These are phyloP conservation scores for Gyrodactylus salaris DNA, from an alignment of 1,140 invertebrate species.

Conservation along the genomic window DNA sequence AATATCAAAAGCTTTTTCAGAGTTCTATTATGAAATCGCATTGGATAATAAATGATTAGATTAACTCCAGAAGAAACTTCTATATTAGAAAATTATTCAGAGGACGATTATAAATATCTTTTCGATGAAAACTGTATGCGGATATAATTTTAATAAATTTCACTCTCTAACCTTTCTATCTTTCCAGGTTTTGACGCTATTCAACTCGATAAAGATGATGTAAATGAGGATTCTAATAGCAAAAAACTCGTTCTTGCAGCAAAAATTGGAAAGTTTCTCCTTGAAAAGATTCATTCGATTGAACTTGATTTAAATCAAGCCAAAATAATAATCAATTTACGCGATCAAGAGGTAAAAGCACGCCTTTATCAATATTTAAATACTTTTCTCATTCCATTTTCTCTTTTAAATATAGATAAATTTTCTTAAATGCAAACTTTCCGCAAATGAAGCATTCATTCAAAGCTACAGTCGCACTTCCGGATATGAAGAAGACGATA, in stretches of 20 bases:
- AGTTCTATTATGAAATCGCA: not conserved
- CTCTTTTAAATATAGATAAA: not conserved
- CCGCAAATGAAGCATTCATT: not conserved
- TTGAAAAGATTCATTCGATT: not conserved
- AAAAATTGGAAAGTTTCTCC: not conserved
- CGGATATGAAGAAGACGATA: not conserved
- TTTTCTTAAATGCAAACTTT: not conserved
- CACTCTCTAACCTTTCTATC: too few species aligned
- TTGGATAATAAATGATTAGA: not conserved
- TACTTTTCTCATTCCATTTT: not conserved
- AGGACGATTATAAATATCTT: not conserved
- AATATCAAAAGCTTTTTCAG: too few species aligned
- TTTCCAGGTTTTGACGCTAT: too few species aligned
- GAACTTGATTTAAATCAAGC: not conserved
- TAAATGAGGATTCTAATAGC: not conserved
- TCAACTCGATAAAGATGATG: not conserved
- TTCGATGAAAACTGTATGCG: not conserved
- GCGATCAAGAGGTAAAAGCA: not conserved
- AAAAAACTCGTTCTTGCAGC: not conserved
- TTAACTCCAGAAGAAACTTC: not conserved
- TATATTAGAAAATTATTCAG: not conserved
- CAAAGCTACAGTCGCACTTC: not conserved
- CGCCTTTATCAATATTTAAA: not conserved
- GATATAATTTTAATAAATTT: too few species aligned
- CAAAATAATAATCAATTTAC: not conserved